These are phyloP conservation scores for Sesamia nonagrioides DNA, from an alignment of 1,140 invertebrate genomes.

Conservation along the genomic window DNA sequence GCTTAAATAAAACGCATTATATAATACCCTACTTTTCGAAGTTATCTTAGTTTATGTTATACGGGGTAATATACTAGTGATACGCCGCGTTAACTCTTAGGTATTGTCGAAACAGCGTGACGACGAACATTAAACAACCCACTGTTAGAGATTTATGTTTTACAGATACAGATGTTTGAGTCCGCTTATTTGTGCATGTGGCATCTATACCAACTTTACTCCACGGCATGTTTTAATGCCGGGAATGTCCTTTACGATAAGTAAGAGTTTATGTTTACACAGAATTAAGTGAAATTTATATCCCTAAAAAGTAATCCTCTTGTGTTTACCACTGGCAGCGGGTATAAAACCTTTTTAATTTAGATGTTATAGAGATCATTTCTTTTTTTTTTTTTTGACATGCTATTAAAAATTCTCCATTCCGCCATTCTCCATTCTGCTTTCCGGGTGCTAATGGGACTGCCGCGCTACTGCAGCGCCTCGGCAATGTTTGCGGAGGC, in stretches of 20 bases:
- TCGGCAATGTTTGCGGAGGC: no score
- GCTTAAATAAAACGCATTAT: not conserved
- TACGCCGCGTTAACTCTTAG: constrained; percentile 13
- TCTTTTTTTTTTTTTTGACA: no score
- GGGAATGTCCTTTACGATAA: not conserved
- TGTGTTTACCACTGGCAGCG: no score
- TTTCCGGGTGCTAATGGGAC: no score
- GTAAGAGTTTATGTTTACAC: not conserved
- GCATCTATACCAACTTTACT: constrained; percentile 7
- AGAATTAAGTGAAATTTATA: not conserved
- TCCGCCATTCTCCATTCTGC: no score
- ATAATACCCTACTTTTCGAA: not conserved
- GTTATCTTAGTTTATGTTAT: not conserved
- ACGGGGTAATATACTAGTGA: constrained; percentile 12
- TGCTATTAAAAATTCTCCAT: no score
- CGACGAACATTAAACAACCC: constrained; percentile 12
- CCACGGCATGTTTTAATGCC: not conserved
- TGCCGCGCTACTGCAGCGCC: no score
- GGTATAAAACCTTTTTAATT: no score
- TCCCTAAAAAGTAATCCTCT: no score
- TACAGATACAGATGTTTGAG: constrained; percentile 10
- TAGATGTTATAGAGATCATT: no score
- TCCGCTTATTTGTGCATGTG: constrained; percentile 16
- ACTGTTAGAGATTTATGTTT: constrained; percentile 12
- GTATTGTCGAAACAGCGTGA: constrained; percentile 22